Evolutionary conservation across 2,797 vertebrate genomes (phyloP), one percentile per base, ranked within the genome.

Genomic region (Eleutherodactylus coqui): DNA sequence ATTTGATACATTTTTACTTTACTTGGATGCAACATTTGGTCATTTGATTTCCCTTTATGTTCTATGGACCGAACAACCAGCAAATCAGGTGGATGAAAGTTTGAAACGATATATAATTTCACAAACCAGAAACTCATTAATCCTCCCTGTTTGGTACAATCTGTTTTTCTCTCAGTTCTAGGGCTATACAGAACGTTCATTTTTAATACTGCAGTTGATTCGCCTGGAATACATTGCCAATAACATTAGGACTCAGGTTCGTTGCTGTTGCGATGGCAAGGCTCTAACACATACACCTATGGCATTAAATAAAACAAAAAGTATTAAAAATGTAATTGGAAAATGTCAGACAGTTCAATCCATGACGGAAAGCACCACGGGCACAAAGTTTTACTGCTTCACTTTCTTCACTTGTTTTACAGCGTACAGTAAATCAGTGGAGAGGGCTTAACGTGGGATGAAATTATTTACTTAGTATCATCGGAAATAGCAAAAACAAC

Each of bases 241-340:
- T 34, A 34, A 36, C 41, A 45, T 45, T 27, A 45, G 29, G 19
- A 4, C 19, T 69, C 9, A 45, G 45, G 10, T 34, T 4, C 27
- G 49, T 4, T 34, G 45, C n/a, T 34, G 47, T 11, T 16, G 49
- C 14, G 75, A 36, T 11, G 49, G 70, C 70, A 41, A 24, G 34
- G 16, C 75, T n/a, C 21, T n/a, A 55, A 38, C 27, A 55, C 75
- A 24, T 38, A 38, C 32, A 78, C 75, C 77, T 41, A 60, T 64
- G 77, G 55, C 77, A 41, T 79, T 79, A 79, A 41, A 79, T 79
- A 79, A 79, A 62, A 79, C 58, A 79, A 62, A n/a, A 62, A 64
- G 77, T 60, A 79, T 79, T 62, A 79, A 79, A 79, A 79, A 79
- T 79, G 58, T 79, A 62, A 79, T 79, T 62, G 51, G 38, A 62